These are phyloP conservation scores for Chymomyza procnemis DNA, from an alignment of 2,888 invertebrate genomes.

Conservation along the genomic window DNA sequence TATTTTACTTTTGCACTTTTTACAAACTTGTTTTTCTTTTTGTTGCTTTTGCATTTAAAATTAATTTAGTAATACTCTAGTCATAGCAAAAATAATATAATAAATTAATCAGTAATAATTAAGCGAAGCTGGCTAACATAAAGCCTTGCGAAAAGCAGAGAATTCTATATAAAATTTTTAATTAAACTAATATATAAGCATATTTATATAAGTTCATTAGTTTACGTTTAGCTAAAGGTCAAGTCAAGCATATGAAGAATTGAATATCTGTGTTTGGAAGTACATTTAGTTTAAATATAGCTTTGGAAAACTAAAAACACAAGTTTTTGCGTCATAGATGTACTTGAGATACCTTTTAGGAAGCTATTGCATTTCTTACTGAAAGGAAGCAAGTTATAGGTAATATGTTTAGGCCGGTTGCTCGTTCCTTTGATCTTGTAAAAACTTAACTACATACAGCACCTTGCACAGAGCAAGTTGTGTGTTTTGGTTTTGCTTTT, in stretches of 20 bases:
- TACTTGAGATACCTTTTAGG: background rate
- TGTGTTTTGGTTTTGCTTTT: conserved; percentile 64
- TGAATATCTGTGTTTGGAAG: conserved; percentile 52
- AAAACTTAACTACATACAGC: conserved; percentile 25
- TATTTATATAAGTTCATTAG: conserved; percentile 5
- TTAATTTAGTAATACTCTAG: conserved; percentile 59
- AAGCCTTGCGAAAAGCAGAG: background rate
- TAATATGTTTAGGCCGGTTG: conserved; percentile 27
- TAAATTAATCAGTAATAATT: conserved; percentile 65
- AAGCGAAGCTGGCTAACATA: conserved; percentile 58
- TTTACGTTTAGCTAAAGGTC: conserved; percentile 32
- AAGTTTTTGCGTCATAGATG: conserved; percentile 15
- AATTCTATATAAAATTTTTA: background rate
- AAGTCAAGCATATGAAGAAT: conserved; percentile 24
- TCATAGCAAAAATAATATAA: conserved; percentile 52
- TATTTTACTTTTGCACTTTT: conserved; percentile 37
- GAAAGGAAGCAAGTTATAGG: background rate
- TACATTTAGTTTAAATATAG: conserved; percentile 21
- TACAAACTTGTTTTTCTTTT: conserved; percentile 23
- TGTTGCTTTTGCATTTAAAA: background rate
- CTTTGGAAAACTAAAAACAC: background rate
- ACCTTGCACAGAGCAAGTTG: conserved; percentile 6
- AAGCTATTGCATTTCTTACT: conserved; percentile 8
- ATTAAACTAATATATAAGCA: conserved; percentile 1
- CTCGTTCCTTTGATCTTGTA: conserved; percentile 13